Conservation (phyloP, 2,888 invertebrate genomes). For the Pilophorus perplexus region DNA sequence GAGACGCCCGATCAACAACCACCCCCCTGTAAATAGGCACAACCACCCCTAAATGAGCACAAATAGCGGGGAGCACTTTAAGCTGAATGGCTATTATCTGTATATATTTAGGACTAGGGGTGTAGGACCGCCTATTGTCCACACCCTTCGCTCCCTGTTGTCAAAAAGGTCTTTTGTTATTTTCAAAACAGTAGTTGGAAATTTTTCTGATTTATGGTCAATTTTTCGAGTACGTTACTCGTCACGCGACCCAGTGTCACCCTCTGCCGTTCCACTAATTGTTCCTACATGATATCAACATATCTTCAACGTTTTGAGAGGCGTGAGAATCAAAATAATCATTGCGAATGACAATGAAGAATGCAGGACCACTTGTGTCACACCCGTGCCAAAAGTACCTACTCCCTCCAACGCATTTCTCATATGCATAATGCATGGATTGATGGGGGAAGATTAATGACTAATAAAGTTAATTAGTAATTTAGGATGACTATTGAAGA, state of each 20-base stretch:
- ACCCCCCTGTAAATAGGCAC: conserved; percentile 19
- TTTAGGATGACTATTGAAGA: too few relatives aligned
- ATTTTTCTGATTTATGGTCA: conserved; percentile 35
- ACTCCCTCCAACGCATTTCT: too few relatives aligned
- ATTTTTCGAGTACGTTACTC: conserved; percentile 32
- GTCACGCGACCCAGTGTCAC: conserved; percentile 16
- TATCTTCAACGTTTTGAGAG: conserved; percentile 7
- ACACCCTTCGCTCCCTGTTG: not conserved
- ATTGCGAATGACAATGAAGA: too few relatives aligned
- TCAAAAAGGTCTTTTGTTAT: conserved; percentile 25
- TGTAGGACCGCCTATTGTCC: not conserved
- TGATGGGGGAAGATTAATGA: too few relatives aligned
- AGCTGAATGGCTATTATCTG: conserved; percentile 27
- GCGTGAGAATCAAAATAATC: conserved; percentile 33
- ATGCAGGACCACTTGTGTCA: too few relatives aligned
- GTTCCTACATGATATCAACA: conserved; percentile 24
- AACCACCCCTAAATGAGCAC: conserved; percentile 27
- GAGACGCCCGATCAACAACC: not conserved
- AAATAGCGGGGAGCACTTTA: conserved; percentile 25
- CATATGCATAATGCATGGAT: too few relatives aligned
- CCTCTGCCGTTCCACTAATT: too few relatives aligned
- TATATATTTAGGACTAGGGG: too few relatives aligned
- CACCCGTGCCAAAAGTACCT: too few relatives aligned
- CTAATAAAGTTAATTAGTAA: too few relatives aligned
- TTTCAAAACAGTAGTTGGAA: conserved; percentile 28